phyloP scores from a whole-genome alignment of 2,797 vertebrate genomes.

The Pseudochirops corinnae region DNA sequence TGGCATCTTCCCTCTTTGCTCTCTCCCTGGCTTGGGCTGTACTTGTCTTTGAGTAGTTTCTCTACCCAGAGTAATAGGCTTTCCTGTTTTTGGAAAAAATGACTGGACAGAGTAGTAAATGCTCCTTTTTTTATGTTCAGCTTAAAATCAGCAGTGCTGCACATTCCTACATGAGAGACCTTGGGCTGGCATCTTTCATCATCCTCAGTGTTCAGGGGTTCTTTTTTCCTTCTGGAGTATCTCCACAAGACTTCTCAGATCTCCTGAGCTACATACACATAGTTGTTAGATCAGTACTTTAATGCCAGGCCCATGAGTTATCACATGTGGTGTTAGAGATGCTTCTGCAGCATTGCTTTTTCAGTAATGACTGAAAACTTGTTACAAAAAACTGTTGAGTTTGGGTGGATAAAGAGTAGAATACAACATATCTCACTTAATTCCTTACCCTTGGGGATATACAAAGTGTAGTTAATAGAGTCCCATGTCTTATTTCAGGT shows the following conservation, averaged over 20 bases:
- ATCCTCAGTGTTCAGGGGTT: background rate
- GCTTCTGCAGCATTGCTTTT: conserved; percentile 9
- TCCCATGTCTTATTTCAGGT: background rate
- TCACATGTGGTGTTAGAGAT: background rate
- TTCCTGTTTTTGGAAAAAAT: background rate
- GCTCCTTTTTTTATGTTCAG: background rate
- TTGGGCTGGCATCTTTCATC: background rate
- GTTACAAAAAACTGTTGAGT: background rate
- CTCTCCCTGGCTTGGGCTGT: background rate
- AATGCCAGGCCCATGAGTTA: background rate
- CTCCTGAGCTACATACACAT: background rate
- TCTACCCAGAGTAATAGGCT: background rate
- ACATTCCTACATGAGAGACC: background rate
- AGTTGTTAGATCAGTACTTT: background rate
- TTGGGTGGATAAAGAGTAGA: background rate
- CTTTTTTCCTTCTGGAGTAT: background rate
- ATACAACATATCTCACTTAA: background rate
- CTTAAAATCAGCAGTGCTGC: conserved; percentile 44
- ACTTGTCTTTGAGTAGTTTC: conserved; percentile 1
- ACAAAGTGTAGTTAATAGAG: rapidly evolving
- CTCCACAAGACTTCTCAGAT: background rate
- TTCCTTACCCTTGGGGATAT: background rate
- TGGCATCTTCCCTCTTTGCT: conserved; percentile 57
- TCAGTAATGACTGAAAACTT: background rate
- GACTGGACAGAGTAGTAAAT: background rate